These are phyloP conservation scores for Alligator sinensis DNA, from an alignment of 2,113 vertebrate genomes.

Conservation along the genomic window DNA sequence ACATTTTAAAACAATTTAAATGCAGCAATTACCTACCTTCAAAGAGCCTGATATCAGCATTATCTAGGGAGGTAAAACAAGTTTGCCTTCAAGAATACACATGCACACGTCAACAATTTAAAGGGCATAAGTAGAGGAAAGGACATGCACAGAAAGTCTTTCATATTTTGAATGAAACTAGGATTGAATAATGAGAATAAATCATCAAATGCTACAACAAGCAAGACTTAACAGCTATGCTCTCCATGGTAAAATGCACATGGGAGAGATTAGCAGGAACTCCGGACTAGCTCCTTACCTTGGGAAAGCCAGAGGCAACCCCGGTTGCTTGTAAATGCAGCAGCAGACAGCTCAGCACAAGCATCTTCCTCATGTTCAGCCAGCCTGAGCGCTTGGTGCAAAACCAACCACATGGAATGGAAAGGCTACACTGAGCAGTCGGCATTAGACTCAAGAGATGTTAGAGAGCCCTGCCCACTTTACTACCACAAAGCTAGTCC, in stretches of 20 bases:
- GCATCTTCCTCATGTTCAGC: neutral
- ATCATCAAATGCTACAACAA: neutral
- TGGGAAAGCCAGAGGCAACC: neutral
- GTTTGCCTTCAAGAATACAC: neutral
- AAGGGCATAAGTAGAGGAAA: neutral
- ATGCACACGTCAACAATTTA: neutral
- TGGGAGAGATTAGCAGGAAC: neutral
- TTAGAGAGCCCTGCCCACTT: neutral
- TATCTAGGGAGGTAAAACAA: neutral
- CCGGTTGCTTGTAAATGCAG: neutral
- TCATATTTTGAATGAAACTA: too few species aligned
- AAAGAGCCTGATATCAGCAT: neutral
- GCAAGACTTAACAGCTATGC: neutral
- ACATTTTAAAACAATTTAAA: neutral
- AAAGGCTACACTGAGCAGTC: neutral
- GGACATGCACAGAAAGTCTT: neutral
- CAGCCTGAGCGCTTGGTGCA: neutral
- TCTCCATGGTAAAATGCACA: neutral
- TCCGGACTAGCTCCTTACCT: neutral
- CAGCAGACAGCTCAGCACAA: neutral
- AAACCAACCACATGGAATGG: neutral
- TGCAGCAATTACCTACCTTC: neutral
- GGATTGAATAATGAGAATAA: neutral
- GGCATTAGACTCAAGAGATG: neutral
- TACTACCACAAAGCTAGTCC: neutral